A percentile compares a stretch with the other conserved stretches of the same genome.
Conservation (phyloP, 2,797 vertebrate genomes). For the Acrocephalus scirpaceus region DNA sequence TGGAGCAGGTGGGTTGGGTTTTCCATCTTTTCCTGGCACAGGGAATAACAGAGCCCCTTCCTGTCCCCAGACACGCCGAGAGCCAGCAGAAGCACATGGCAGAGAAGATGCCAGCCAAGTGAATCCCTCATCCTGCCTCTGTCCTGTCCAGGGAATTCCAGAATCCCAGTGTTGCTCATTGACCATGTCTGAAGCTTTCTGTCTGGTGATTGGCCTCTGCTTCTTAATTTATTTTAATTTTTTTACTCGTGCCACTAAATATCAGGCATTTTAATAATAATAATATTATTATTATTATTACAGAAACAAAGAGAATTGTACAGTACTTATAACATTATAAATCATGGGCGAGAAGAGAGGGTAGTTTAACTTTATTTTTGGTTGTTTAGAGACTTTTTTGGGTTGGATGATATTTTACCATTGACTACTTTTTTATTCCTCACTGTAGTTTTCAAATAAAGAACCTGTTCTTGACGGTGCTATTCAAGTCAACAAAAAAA, state of each 20-base stretch:
- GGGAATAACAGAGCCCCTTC: not conserved
- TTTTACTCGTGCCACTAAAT: slow-evolving; percentile 94
- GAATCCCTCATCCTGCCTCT: slow-evolving; percentile 85
- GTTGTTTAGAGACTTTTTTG: not conserved
- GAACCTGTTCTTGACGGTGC: slow-evolving; percentile 96
- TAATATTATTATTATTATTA: slow-evolving; percentile 59
- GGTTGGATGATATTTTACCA: slow-evolving; percentile 87
- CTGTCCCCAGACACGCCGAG: slow-evolving; percentile 88
- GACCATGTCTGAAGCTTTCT: slow-evolving; percentile 91
- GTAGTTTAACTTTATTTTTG: slow-evolving; percentile 84
- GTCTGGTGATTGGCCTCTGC: slow-evolving; percentile 95
- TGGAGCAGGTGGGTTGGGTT: fast-evolving
- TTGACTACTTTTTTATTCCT: slow-evolving; percentile 90
- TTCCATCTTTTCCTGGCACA: not conserved
- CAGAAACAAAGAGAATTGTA: slow-evolving; percentile 69
- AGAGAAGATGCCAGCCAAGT: slow-evolving; percentile 95
- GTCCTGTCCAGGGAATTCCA: slow-evolving; percentile 81
- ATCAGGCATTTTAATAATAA: slow-evolving; percentile 84
- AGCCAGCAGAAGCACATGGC: slow-evolving; percentile 99
- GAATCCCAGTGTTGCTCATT: slow-evolving; percentile 86
- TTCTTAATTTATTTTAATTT: slow-evolving; percentile 93
- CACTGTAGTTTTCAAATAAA: slow-evolving; percentile 93
- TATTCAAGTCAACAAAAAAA: slow-evolving; percentile 83
- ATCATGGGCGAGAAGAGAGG: slow-evolving; percentile 69
- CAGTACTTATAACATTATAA: slow-evolving; percentile 79